Percentiles rank a stretch among this genome's conserved stretches.
phyloP scores from a whole-genome alignment of 2,113 vertebrate species.

The Prochilodus magdalenae region DNA sequence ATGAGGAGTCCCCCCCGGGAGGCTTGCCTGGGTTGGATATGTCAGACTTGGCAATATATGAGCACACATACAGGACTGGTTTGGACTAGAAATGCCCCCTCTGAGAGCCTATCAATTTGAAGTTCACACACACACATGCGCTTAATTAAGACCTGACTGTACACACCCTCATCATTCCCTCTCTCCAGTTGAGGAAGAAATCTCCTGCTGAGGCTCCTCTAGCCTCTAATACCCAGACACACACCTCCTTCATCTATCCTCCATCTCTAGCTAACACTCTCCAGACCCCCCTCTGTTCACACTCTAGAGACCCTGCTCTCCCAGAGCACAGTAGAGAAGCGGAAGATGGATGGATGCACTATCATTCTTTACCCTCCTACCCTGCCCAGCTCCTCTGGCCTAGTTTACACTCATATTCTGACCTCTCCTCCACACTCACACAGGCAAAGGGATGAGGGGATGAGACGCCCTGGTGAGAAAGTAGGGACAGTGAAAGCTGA shows the following conservation, averaged over 20 bases:
- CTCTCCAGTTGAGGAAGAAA: neutral
- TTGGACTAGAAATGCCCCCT: slow-evolving; percentile 20
- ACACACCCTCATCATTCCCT: slow-evolving; percentile 27
- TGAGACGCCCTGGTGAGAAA: neutral
- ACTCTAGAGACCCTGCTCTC: slow-evolving; percentile 1
- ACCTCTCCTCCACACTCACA: neutral
- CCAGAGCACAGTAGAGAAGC: neutral
- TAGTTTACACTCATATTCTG: slow-evolving; percentile 29
- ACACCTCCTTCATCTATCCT: slow-evolving; percentile 58
- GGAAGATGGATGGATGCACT: slow-evolving; percentile 33
- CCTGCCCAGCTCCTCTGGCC: slow-evolving; percentile 8
- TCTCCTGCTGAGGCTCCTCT: neutral
- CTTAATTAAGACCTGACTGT: slow-evolving; percentile 14
- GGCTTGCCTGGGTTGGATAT: slow-evolving; percentile 10
- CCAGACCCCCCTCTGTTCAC: neutral
- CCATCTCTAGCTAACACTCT: slow-evolving; percentile 20
- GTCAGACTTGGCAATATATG: neutral
- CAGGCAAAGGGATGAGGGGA: slow-evolving; percentile 60
- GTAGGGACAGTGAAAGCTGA: slow-evolving; percentile 15
- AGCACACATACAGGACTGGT: slow-evolving; percentile 2
- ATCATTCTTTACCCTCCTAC: neutral
- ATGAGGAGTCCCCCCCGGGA: neutral
- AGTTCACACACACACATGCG: neutral
- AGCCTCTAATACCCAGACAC: neutral
- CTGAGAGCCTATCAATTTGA: slow-evolving; percentile 32